phyloP scores from a whole-genome alignment of 2,888 invertebrate genomes.

The Caenorhabditis wallacei region DNA sequence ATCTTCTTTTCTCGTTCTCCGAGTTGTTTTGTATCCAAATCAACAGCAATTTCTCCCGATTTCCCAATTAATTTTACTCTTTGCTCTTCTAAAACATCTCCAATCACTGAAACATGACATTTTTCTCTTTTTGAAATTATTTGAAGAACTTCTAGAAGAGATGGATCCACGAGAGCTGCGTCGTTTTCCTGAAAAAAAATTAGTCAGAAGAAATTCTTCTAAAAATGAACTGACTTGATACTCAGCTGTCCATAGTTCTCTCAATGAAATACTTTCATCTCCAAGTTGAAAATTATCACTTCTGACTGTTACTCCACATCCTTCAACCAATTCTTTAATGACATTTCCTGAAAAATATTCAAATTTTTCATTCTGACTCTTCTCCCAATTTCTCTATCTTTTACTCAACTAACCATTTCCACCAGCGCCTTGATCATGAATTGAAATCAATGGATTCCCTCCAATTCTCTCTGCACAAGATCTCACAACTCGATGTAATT shows the following conservation, averaged over 20 bases:
- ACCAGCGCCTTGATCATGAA: conserved; percentile 99
- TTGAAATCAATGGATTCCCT: conserved; percentile 93
- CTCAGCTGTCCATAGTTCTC: conserved; percentile 98
- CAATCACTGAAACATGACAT: conserved; percentile 94
- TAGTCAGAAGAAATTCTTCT: background rate
- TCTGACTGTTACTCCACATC: conserved; percentile 92
- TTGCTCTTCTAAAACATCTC: conserved; percentile 89
- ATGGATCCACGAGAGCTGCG: conserved; percentile 88
- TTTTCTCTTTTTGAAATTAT: conserved; percentile 91
- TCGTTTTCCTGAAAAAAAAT: conserved; percentile 85
- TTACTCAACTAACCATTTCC: conserved; percentile 86
- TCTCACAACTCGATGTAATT: conserved; percentile 94
- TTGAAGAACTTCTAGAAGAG: conserved; percentile 87
- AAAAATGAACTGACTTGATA: conserved; percentile 87
- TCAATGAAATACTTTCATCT: conserved; percentile 93
- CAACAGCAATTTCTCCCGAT: conserved; percentile 66
- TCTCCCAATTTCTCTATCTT: too few species aligned
- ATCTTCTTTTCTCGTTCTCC: conserved; percentile 85
- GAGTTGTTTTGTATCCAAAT: conserved; percentile 72
- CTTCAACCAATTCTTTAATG: conserved; percentile 95
- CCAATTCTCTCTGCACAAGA: conserved; percentile 91
- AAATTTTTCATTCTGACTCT: too few species aligned
- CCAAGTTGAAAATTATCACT: conserved; percentile 92
- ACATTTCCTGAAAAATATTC: conserved; percentile 92
- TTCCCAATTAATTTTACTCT: conserved; percentile 84